A percentile compares a stretch with the other conserved stretches of the same genome.
These are phyloP conservation scores for Drosophila elegans DNA, from an alignment of 1,140 invertebrate species.

Conservation along the genomic window DNA sequence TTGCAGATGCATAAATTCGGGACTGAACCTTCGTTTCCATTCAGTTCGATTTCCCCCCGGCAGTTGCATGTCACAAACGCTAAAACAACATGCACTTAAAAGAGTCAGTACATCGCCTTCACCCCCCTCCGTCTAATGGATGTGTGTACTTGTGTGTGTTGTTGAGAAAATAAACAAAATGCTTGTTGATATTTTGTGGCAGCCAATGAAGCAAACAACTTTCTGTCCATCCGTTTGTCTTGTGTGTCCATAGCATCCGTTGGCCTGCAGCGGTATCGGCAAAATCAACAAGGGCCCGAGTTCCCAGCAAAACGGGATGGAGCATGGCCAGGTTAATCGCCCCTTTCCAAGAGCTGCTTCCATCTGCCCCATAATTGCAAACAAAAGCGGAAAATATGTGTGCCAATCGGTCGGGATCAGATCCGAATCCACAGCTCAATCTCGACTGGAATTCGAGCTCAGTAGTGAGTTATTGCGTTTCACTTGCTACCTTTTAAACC, in stretches of 20 bases:
- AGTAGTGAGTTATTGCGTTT: constrained; percentile 23
- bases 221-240: constrained; percentile 38
- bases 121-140: constrained; percentile 12
- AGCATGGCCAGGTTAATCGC: constrained; percentile 1
- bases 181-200: constrained; percentile 82
- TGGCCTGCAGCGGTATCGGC: constrained; percentile 74
- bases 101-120: constrained; percentile 47
- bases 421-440: constrained; percentile 1
- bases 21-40: constrained; percentile 25
- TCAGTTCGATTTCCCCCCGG: constrained; percentile 10
- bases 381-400: constrained; percentile 65
- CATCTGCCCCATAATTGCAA: constrained; percentile 71
- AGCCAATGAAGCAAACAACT: constrained; percentile 80
- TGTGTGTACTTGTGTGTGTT: constrained; percentile 50
- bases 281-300: constrained; percentile 65
- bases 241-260: constrained; percentile 43
- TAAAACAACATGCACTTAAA: constrained; percentile 80
- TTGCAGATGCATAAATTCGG: constrained; percentile 76
- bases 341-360: constrained; percentile 38
- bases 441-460: constrained; percentile 13
- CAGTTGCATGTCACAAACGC: constrained; percentile 73
- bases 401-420: constrained; percentile 25
- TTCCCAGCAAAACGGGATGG: constrained; percentile 1
- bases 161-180: constrained; percentile 81
- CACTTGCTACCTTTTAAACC: background rate